Conservation (phyloP, 2,888 invertebrate genomes). For the Lottia scabra region DNA sequence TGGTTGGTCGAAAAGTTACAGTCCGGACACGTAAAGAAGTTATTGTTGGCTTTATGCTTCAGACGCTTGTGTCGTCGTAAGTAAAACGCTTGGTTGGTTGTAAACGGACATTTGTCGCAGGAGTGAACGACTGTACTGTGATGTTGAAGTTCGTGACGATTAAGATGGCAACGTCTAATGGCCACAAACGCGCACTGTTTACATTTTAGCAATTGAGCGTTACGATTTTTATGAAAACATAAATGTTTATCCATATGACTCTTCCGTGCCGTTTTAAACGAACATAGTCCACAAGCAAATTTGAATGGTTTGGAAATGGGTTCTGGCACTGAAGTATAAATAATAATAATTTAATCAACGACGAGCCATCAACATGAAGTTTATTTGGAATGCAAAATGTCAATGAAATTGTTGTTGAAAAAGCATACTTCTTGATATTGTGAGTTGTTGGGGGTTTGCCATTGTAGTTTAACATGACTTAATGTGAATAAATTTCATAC, state of each 20-base stretch:
- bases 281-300: slow-evolving; percentile 69
- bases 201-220: slow-evolving; percentile 55
- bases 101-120: slow-evolving; percentile 62
- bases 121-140: slow-evolving; percentile 55
- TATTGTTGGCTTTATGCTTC: slow-evolving; percentile 44
- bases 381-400: no score
- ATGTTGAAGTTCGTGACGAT: slow-evolving; percentile 63
- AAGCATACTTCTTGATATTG: no score
- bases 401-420: no score
- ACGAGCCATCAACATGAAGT: background rate
- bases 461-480: no score
- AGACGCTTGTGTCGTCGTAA: slow-evolving; percentile 53
- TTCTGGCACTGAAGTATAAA: background rate
- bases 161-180: slow-evolving; percentile 65
- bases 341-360: background rate
- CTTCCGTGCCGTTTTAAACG: slow-evolving; percentile 70
- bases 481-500: no score
- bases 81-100: slow-evolving; percentile 54
- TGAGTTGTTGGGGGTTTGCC: no score
- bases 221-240: slow-evolving; percentile 51
- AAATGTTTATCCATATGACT: slow-evolving; percentile 69
- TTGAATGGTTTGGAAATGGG: slow-evolving; percentile 54
- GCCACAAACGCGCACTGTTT: slow-evolving; percentile 67
- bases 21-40: slow-evolving; percentile 23
- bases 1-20: slow-evolving; percentile 58